Base-by-base conservation (phyloP, 2,113 vertebrate species). In the Lepus americanus region DNA sequence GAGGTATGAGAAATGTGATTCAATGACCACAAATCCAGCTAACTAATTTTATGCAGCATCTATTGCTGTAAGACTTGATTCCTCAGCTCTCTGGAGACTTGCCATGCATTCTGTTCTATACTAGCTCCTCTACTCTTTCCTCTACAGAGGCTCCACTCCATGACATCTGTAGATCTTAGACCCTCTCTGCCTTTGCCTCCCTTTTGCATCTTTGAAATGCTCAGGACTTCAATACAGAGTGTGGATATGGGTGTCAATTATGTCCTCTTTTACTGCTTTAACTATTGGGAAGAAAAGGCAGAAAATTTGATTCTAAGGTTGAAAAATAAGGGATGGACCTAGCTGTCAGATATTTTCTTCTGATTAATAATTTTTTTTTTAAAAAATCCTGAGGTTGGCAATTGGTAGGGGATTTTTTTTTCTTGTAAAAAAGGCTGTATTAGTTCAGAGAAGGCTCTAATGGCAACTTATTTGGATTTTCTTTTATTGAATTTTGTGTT, bases 401-500 rank as follows among this genome's bases (percentile, higher is more conserved):
- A 3, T 23, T 55, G 14, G 9, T 29, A 69, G 19, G 2, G 27
- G 6, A 78, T 6, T 10, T 25, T 61, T 81, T 23, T 53, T 20
- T 36, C 51, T 64, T 25, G 2, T 23, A 33, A 76, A 13, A 89
- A 95, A 33, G 17, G 4, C 5, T 72, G 5, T 16, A 14, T 79
- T 51, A 55, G 29, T 13, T 82, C 23, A 69, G 9, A 81, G 59
- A 29, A 72, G 13, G 3, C 27, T 11, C 16, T 53, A 4, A 11
- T 63, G 13, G 3, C 3, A 25, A 69, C 6, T 69, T 11, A 70
- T 13, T 53, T 74, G 19, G 2, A 87, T 73, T 82, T 81, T 51
- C 49, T 78, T 16, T 91, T 53, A 92, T 49, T 89, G 17, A 53
- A 89, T n/a, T 53, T 67, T 86, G 25, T 89, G 10, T 31, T 92